A percentile compares a stretch with the other conserved stretches of the same genome.
Evolutionary conservation across 2,888 invertebrate genomes (phyloP).

Genomic region (Ferrisia virgata): DNA sequence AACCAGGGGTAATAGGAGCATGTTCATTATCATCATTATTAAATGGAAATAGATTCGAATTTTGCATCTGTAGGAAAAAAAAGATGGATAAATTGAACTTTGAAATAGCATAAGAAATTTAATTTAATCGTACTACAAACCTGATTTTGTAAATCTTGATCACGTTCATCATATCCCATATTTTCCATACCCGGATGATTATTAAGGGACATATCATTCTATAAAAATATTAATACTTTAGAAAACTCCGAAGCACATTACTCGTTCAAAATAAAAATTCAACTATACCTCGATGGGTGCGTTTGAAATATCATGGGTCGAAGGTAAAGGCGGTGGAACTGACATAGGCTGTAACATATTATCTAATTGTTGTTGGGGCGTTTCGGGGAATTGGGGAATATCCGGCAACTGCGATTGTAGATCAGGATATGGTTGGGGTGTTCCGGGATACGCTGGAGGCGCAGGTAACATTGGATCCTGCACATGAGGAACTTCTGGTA

Average conservation of each 20-base stretch:
- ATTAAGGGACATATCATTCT: neutral
- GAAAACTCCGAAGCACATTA: neutral
- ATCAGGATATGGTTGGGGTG: neutral
- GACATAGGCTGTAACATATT: slow-evolving; percentile 28
- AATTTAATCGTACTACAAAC: neutral
- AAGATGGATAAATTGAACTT: neutral
- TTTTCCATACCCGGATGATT: slow-evolving; percentile 59
- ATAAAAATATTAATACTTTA: neutral
- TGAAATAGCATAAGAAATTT: neutral
- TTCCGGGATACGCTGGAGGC: slow-evolving; percentile 15
- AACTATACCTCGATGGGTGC: neutral
- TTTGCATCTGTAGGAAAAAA: neutral
- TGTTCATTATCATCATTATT: slow-evolving; percentile 54
- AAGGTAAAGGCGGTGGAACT: neutral
- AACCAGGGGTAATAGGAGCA: slow-evolving; percentile 61
- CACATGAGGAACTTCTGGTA: neutral
- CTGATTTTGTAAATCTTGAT: slow-evolving; percentile 34
- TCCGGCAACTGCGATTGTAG: neutral
- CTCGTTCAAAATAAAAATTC: neutral
- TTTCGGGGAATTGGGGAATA: slow-evolving; percentile 8
- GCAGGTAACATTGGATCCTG: neutral
- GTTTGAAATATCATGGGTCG: neutral
- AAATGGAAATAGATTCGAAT: neutral
- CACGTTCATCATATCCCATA: slow-evolving; percentile 66
- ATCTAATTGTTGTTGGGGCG: neutral